Base-by-base conservation (phyloP, 2,113 vertebrate species). In the Acrocephalus kingi region DNA sequence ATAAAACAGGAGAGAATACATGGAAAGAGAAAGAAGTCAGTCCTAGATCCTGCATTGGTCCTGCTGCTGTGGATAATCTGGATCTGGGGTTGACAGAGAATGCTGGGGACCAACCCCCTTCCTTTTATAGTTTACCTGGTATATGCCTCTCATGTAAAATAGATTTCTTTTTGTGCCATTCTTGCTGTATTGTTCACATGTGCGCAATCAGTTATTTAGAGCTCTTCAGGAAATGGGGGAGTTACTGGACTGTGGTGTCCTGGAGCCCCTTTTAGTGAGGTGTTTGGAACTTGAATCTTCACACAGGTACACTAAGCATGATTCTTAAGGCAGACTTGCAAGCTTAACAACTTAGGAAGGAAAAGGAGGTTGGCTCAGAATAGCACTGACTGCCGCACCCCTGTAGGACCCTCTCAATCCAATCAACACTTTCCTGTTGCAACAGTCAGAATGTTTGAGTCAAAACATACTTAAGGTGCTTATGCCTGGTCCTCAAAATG, bases 11-110 rank as follows among this genome's bases (percentile, higher is more conserved):
- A 59, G 33, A 87, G 13, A 62, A 63, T 9, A 39, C 28, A 24
- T n/a, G 14, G 48, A 59, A 30, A 85, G 39, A 41, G 21, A 68
- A 23, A 37, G 48, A 30, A 2, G 15, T 87, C 27, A 52, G 27
- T 52, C 27, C 14, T 59, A 68, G 31, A 27, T 27, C 31, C 55
- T 68, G 22, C 9, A 23, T 37, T 77, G 18, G 18, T 61, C 15
- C 33, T 77, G 33, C 63, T 52, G 33, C 39, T 45, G 27, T 69
- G 27, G 33, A 33, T 45, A 18, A 12, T 33, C 46, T 5, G 28
- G 18, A 46, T 46, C 27, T 68, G 33, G 33, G 22, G 7, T 61
- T 0, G 0, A 15, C 7, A 13, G 33, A 52, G 15, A 56, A 28
- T 27, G 19, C 64, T n/a, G 10, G 13, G 24, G 3, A 30, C n/a